These are phyloP conservation scores for Mormyrus iriodes DNA, from an alignment of 2,113 vertebrate species.

Conservation along the genomic window DNA sequence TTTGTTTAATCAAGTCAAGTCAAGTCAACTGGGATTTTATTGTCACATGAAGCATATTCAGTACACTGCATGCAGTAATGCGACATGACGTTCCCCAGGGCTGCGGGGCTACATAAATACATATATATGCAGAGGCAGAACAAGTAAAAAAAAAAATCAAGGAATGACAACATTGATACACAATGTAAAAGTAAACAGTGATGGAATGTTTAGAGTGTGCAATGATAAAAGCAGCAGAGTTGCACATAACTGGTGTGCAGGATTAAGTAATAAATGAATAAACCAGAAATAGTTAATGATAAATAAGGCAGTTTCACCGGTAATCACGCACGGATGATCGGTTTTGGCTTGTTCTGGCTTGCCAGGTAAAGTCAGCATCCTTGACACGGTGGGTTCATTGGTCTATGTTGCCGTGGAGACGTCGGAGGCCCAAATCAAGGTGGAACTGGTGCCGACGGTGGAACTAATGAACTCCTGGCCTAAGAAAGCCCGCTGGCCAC, in stretches of 20 bases:
- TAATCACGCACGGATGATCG: background rate
- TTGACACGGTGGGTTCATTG: constrained; percentile 48
- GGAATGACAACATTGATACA: background rate
- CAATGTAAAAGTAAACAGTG: background rate
- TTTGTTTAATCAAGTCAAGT: background rate
- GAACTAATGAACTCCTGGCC: constrained; percentile 71
- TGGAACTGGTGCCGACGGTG: constrained; percentile 64
- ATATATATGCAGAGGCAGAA: background rate
- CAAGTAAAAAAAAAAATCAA: background rate
- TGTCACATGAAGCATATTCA: background rate
- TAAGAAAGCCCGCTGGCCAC: constrained; percentile 62
- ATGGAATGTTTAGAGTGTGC: background rate
- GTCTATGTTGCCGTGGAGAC: constrained; percentile 69
- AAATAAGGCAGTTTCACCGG: background rate
- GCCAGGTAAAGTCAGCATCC: constrained; percentile 61
- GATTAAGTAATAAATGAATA: background rate
- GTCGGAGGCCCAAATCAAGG: constrained; percentile 54
- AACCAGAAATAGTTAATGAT: background rate
- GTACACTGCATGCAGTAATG: background rate
- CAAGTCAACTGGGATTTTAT: background rate
- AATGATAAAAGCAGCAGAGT: background rate
- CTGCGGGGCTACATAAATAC: background rate
- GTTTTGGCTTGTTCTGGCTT: background rate
- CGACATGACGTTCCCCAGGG: background rate
- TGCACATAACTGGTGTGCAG: background rate